Conservation (phyloP, 2,113 vertebrate species). For the Cyrtonyx montezumae region DNA sequence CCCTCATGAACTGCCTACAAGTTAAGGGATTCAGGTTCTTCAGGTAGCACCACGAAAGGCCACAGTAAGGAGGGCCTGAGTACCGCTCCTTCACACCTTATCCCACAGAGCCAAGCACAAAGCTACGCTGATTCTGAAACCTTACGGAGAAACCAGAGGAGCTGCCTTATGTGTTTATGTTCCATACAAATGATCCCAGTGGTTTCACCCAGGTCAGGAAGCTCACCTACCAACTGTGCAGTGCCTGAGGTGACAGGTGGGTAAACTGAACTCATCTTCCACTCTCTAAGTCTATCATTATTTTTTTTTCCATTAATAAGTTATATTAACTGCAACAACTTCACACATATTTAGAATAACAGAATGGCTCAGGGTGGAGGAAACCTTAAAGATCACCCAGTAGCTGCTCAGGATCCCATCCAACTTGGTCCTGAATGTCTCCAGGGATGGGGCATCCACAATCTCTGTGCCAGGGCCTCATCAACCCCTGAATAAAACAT, state of each 20-base stretch:
- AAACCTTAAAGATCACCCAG: too few species aligned
- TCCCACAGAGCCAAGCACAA: neutral
- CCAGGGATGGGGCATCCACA: too few species aligned
- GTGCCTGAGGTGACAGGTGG: neutral
- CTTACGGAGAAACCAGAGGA: neutral
- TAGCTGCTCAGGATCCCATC: too few species aligned
- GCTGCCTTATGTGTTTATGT: neutral
- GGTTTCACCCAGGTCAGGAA: neutral
- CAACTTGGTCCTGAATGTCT: too few species aligned
- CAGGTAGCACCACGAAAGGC: neutral
- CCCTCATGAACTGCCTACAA: accelerated
- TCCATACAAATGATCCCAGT: neutral
- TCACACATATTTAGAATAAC: neutral
- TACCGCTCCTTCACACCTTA: neutral
- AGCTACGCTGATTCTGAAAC: neutral
- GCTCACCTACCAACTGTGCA: neutral
- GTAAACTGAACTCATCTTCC: neutral
- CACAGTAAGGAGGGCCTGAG: neutral
- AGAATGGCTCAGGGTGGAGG: too few species aligned
- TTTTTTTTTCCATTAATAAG: neutral
- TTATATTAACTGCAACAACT: neutral
- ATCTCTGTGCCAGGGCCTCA: too few species aligned
- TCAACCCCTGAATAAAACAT: too few species aligned
- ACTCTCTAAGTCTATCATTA: neutral
- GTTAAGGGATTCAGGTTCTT: neutral